These are phyloP conservation scores for Thymelicus sylvestris DNA, from an alignment of 2,888 invertebrate species.

Conservation along the genomic window DNA sequence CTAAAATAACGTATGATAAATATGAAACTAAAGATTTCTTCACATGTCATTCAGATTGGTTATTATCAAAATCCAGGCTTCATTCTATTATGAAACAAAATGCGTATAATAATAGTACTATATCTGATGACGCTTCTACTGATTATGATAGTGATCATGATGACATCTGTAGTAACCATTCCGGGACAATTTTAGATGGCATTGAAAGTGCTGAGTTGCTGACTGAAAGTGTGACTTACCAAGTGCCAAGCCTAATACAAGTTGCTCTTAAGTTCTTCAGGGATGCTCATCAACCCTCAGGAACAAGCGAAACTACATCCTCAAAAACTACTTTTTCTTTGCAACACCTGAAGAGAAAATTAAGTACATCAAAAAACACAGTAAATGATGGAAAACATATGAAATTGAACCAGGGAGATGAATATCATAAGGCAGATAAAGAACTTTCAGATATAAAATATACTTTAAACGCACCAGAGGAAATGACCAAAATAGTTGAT, in stretches of 20 bases:
- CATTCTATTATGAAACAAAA: slow-evolving; percentile 8
- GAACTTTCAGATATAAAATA: neutral
- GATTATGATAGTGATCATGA: slow-evolving; percentile 45
- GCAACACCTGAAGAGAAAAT: slow-evolving; percentile 19
- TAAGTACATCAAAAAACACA: slow-evolving; percentile 2
- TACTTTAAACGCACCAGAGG: neutral
- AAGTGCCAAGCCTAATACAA: slow-evolving; percentile 42
- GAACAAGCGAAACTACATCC: neutral
- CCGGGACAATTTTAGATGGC: slow-evolving; percentile 10
- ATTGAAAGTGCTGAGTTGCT: neutral
- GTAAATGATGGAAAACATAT: slow-evolving; percentile 8
- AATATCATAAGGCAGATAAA: neutral
- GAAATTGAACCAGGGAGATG: neutral
- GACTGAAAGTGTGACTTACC: neutral
- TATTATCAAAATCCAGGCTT: slow-evolving; percentile 43
- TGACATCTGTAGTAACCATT: slow-evolving; percentile 10
- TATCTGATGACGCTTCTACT: slow-evolving; percentile 39
- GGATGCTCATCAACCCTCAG: neutral
- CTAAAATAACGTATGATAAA: neutral
- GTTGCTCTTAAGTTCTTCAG: neutral
- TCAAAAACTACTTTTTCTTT: neutral
- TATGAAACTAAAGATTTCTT: neutral
- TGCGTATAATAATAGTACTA: neutral
- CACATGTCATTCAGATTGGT: slow-evolving; percentile 47
- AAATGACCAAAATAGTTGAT: neutral